A percentile compares a stretch with the other conserved stretches of the same genome.
Evolutionary conservation across 2,888 invertebrate genomes (phyloP).

Genomic region (Panopea generosa): DNA sequence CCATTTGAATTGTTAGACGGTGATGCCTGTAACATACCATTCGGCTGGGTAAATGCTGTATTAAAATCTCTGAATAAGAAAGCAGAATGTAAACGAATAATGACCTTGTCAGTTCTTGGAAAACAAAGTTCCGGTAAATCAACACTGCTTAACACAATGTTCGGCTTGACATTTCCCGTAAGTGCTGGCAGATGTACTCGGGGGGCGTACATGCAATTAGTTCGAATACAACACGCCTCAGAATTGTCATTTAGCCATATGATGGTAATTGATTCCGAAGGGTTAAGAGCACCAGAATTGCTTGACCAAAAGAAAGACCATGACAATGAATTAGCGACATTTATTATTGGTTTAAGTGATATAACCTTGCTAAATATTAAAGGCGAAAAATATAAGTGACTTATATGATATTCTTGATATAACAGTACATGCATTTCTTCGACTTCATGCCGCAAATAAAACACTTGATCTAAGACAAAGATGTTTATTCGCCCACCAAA

Average conservation of each 20-base stretch:
- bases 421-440: constrained; percentile 27
- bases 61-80: no score
- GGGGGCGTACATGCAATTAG: constrained; percentile 15
- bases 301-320: background rate
- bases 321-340: constrained; percentile 38
- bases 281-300: constrained; percentile 36
- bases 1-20: no score
- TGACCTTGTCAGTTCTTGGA: constrained; percentile 34
- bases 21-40: no score
- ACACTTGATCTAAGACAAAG: constrained; percentile 2
- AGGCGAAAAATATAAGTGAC: constrained; percentile 27
- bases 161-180: constrained; percentile 42
- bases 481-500: constrained; percentile 30
- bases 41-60: no score
- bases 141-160: constrained; percentile 47
- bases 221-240: background rate
- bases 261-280: constrained; percentile 34
- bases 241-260: background rate
- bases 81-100: no score
- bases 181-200: constrained; percentile 47
- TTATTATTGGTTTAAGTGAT: constrained; percentile 31
- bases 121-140: constrained; percentile 55
- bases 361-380: constrained; percentile 26
- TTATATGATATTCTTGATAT: constrained; percentile 30
- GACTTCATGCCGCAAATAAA: constrained; percentile 23